A percentile compares a stretch with the other conserved stretches of the same genome.
Conservation (phyloP, 2,113 vertebrate species). For the Myotis davidii region DNA sequence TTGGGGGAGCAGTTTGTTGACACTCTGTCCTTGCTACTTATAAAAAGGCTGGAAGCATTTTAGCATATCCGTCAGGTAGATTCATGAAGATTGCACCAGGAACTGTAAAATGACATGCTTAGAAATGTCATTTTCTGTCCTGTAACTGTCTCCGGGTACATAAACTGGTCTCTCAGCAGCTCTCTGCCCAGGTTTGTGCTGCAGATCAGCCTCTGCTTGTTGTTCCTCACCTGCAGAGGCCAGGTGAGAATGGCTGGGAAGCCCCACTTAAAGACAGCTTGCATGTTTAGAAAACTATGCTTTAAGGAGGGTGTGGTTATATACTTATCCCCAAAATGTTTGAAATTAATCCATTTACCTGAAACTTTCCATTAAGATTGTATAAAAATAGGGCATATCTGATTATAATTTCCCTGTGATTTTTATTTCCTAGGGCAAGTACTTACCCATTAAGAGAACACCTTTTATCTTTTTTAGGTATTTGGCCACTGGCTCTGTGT, state of each 20-base stretch:
- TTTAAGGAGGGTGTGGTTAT: neutral
- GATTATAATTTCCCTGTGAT: neutral
- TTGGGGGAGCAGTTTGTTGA: neutral
- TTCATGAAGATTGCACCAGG: neutral
- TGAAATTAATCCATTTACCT: neutral
- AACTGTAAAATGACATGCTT: neutral
- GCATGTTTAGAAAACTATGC: neutral
- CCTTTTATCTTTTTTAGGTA: neutral
- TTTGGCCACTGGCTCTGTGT: neutral
- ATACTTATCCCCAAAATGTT: neutral
- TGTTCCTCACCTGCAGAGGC: rapidly evolving
- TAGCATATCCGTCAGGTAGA: neutral
- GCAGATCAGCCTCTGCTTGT: neutral
- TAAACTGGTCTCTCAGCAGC: neutral
- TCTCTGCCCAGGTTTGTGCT: neutral
- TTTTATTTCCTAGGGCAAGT: neutral
- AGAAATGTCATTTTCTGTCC: neutral
- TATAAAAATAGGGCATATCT: conserved; percentile 1
- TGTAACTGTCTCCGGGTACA: neutral
- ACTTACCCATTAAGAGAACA: neutral
- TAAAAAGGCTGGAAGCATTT: neutral
- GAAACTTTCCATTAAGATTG: neutral
- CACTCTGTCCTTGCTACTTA: neutral
- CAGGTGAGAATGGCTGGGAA: neutral
- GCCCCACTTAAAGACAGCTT: neutral